These are phyloP conservation scores for Chloroceryle amazona DNA, from an alignment of 2,797 vertebrate species.

Conservation along the genomic window DNA sequence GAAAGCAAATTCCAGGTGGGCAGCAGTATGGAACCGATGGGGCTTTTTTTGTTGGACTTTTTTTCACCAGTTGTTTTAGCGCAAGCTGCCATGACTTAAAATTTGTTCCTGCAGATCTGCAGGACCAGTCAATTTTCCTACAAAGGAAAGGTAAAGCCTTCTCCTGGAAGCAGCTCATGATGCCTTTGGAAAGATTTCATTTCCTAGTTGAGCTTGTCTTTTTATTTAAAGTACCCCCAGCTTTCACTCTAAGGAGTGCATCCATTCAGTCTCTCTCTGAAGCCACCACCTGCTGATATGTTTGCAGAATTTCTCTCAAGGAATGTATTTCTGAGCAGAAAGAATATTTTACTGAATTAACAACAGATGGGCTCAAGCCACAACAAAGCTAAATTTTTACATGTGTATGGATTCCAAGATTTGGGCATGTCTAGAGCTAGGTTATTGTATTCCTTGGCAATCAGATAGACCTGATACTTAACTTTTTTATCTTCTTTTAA, in stretches of 20 bases:
- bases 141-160: background rate
- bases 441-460: background rate
- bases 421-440: background rate
- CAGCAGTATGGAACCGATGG: accelerated
- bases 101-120: background rate
- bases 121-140: background rate
- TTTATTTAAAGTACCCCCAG: background rate
- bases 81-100: background rate
- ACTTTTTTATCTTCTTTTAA: background rate
- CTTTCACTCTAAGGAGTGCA: background rate
- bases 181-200: background rate
- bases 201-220: background rate
- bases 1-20: background rate
- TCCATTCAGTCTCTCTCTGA: background rate
- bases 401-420: background rate
- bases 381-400: background rate
- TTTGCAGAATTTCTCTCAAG: background rate
- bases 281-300: background rate
- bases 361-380: background rate
- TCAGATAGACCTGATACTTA: background rate
- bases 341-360: background rate
- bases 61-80: background rate
- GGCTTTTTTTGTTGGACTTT: background rate
- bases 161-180: background rate
- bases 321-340: background rate